Conservation (phyloP, 2,797 vertebrate species). For the Saxicola maurus region DNA sequence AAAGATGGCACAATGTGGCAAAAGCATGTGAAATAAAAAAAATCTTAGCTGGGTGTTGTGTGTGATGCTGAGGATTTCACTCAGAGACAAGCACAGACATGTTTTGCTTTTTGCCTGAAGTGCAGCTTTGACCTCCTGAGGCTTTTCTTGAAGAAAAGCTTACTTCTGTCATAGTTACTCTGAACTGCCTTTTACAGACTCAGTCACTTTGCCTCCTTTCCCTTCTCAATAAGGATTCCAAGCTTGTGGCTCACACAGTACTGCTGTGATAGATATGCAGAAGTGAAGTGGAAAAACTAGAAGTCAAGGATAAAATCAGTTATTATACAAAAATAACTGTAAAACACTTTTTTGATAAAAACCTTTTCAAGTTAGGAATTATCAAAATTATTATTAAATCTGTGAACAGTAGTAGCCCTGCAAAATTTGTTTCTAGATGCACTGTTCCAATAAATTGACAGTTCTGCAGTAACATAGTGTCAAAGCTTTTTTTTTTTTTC, state of each 20-base stretch:
- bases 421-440: neutral
- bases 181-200: neutral
- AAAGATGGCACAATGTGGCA: neutral
- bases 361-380: neutral
- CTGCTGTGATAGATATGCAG: neutral
- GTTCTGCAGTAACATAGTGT: neutral
- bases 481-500: neutral
- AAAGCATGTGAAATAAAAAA: neutral
- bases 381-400: neutral
- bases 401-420: neutral
- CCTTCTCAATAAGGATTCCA: neutral
- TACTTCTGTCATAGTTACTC: neutral
- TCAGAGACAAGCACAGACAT: neutral
- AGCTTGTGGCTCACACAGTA: neutral
- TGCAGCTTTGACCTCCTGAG: neutral
- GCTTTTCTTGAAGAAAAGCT: neutral
- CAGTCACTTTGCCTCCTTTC: neutral
- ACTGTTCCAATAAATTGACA: neutral
- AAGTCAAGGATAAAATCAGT: neutral
- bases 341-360: neutral
- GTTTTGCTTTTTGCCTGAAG: neutral
- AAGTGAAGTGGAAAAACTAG: neutral
- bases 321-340: neutral
- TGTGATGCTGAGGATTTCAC: neutral
- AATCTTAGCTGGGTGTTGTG: rapidly evolving